phyloP scores from a whole-genome alignment of 2,888 invertebrate genomes.

The Achlya flavicornis region DNA sequence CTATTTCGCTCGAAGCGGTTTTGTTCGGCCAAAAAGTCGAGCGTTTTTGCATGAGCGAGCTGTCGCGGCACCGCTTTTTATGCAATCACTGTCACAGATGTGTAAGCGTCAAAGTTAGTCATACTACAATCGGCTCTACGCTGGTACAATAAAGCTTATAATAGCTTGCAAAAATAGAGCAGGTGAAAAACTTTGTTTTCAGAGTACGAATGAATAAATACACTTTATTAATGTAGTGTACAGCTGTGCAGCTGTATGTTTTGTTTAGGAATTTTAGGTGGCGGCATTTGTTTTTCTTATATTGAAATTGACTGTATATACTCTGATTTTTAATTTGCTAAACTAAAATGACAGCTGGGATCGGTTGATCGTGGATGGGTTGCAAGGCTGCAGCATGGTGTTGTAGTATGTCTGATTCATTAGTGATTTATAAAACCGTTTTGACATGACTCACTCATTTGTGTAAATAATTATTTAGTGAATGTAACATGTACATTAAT shows the following conservation, averaged over 20 bases:
- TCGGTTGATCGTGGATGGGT: too few relatives aligned
- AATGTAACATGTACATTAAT: too few relatives aligned
- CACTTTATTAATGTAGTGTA: conserved; percentile 1
- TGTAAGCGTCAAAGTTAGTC: background rate
- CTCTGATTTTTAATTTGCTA: too few relatives aligned
- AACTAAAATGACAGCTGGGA: too few relatives aligned
- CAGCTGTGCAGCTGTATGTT: background rate
- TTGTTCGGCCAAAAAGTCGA: conserved; percentile 47
- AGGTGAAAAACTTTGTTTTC: conserved; percentile 1
- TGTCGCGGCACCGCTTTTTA: conserved; percentile 37
- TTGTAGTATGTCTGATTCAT: too few relatives aligned
- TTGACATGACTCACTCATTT: too few relatives aligned
- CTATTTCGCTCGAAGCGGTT: conserved; percentile 46
- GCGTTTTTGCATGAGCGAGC: conserved; percentile 43
- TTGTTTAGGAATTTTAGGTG: background rate
- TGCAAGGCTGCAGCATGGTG: too few relatives aligned
- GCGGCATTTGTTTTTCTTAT: background rate
- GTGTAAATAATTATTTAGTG: too few relatives aligned
- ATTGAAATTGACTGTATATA: too few relatives aligned
- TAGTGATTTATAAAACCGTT: too few relatives aligned
- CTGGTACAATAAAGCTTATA: background rate
- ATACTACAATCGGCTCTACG: background rate
- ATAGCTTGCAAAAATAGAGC: background rate
- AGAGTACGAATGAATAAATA: conserved; percentile 3
- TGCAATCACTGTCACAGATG: conserved; percentile 41